Conservation (phyloP, 1,140 invertebrate species). For the Tachypleus tridentatus region DNA sequence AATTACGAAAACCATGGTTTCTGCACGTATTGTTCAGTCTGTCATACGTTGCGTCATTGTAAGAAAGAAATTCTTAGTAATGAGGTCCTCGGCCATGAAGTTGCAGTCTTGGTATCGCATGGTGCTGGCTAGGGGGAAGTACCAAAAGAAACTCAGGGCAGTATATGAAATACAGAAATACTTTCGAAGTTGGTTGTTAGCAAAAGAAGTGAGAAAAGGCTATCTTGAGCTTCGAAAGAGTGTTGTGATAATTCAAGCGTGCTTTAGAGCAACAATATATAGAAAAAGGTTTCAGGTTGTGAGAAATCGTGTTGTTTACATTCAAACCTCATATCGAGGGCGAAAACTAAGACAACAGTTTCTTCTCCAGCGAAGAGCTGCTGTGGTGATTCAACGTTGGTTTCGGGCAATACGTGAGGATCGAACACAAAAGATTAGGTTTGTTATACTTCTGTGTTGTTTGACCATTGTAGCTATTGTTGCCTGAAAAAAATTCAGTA, state of each 20-base stretch:
- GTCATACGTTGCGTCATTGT: neutral
- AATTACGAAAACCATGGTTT: too few relatives aligned
- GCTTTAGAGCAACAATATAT: neutral
- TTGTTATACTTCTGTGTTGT: too few relatives aligned
- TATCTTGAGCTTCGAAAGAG: too few relatives aligned
- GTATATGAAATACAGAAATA: too few relatives aligned
- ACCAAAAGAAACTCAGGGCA: too few relatives aligned
- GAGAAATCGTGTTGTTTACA: too few relatives aligned
- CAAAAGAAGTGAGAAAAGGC: neutral
- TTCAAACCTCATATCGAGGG: constrained; percentile 18
- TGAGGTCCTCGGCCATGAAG: neutral
- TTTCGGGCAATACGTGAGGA: constrained; percentile 11
- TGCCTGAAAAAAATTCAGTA: too few relatives aligned
- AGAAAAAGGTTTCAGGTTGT: neutral
- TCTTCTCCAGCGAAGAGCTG: constrained; percentile 13
- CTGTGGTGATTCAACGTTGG: constrained; percentile 22
- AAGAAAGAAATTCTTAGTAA: neutral
- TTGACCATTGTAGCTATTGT: too few relatives aligned
- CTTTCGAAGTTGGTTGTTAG: neutral
- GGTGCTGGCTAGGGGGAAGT: neutral
- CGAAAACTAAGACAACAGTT: constrained; percentile 10
- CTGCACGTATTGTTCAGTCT: neutral
- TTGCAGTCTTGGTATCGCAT: constrained; percentile 6
- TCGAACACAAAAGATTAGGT: too few relatives aligned
- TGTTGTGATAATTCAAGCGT: constrained; percentile 7